phyloP scores from a whole-genome alignment of 2,888 invertebrate genomes.

The Noctua janthe region DNA sequence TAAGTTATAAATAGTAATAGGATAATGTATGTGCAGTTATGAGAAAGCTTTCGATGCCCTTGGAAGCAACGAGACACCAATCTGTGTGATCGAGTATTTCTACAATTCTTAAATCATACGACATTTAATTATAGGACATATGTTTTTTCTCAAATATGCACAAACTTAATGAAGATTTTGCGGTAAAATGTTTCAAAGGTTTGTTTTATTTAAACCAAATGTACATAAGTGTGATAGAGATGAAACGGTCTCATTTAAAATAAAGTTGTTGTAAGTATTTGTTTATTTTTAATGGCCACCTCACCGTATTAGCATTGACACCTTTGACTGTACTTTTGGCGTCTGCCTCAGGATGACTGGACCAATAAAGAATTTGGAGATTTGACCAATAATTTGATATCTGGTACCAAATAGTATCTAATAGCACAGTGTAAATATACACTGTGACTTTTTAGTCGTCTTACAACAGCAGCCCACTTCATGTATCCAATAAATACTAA shows the following conservation, averaged over 20 bases:
- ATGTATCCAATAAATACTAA: too few relatives aligned
- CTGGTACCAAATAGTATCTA: neutral
- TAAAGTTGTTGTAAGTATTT: slow-evolving; percentile 89
- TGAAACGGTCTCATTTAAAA: slow-evolving; percentile 90
- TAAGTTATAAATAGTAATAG: slow-evolving; percentile 77
- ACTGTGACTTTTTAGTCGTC: too few relatives aligned
- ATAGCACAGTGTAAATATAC: too few relatives aligned
- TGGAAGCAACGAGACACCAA: slow-evolving; percentile 83
- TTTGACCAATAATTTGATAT: neutral
- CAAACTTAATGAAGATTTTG: slow-evolving; percentile 88
- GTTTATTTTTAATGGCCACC: slow-evolving; percentile 66
- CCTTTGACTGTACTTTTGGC: neutral
- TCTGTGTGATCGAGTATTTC: slow-evolving; percentile 81
- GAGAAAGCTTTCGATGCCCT: slow-evolving; percentile 70
- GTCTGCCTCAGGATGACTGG: neutral
- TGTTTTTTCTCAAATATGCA: slow-evolving; percentile 89
- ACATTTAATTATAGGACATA: slow-evolving; percentile 80
- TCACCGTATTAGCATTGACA: neutral
- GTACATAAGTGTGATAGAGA: slow-evolving; percentile 91
- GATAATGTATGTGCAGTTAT: slow-evolving; percentile 76
- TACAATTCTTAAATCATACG: slow-evolving; percentile 83
- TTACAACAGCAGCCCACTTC: too few relatives aligned
- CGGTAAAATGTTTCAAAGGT: slow-evolving; percentile 87
- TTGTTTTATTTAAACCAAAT: slow-evolving; percentile 90
- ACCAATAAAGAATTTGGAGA: neutral